A percentile compares a stretch with the other conserved stretches of the same genome.
Conservation (phyloP, 2,113 vertebrate species). For the Campylomormyrus tamandua region DNA sequence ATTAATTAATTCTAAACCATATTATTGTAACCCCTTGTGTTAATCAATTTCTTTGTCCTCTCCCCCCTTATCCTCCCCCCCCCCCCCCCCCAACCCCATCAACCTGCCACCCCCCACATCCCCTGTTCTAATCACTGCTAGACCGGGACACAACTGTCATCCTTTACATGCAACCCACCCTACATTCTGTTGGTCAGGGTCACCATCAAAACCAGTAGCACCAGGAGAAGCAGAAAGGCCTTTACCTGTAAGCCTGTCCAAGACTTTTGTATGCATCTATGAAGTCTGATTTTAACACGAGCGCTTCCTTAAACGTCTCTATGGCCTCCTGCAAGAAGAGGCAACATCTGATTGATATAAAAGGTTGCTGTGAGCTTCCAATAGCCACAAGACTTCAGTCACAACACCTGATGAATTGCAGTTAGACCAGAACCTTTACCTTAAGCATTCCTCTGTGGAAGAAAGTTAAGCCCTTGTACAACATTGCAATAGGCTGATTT, state of each 20-base stretch:
- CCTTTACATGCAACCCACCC: background rate
- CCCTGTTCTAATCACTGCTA: too few species aligned
- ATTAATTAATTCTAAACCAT: too few species aligned
- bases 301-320: slow-evolving; percentile 89
- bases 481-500: slow-evolving; percentile 91
- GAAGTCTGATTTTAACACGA: slow-evolving; percentile 90
- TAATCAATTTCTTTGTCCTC: too few species aligned
- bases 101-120: too few species aligned
- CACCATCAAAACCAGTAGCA: background rate
- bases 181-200: background rate
- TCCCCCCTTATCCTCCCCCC: too few species aligned
- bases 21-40: too few species aligned
- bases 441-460: slow-evolving; percentile 95
- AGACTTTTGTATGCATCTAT: slow-evolving; percentile 96
- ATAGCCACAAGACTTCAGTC: background rate
- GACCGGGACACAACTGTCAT: too few species aligned
- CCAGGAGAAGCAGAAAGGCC: background rate
- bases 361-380: background rate
- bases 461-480: slow-evolving; percentile 95
- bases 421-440: slow-evolving; percentile 52
- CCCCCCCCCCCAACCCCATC: too few species aligned
- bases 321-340: slow-evolving; percentile 79
- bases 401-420: background rate
- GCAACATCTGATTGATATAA: background rate
- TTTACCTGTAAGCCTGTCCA: slow-evolving; percentile 92